A percentile compares a stretch with the other conserved stretches of the same genome.
These are phyloP conservation scores for Peromyscus eremicus DNA, from an alignment of 2,797 vertebrate species.

Conservation along the genomic window DNA sequence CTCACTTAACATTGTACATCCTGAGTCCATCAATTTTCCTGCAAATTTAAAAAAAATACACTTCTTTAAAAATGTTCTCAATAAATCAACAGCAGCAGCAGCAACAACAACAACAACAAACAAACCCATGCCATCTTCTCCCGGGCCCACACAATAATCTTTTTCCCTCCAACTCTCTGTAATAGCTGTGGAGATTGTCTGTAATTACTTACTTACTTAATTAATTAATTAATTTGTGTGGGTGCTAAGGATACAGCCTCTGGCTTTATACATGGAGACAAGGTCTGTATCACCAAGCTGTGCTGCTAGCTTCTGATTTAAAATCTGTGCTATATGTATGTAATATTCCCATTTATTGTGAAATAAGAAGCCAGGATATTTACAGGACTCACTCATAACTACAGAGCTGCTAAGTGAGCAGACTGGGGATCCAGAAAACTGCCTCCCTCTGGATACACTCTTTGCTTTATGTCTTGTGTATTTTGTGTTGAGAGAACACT, in stretches of 20 bases:
- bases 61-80: not conserved
- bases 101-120: not conserved
- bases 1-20: not conserved
- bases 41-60: not conserved
- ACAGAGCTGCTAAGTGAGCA: not conserved
- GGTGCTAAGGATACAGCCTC: not conserved
- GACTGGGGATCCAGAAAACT: not conserved
- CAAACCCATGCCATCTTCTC: not conserved
- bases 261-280: not conserved
- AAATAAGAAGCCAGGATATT: not conserved
- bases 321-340: not conserved
- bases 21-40: not conserved
- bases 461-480: not conserved
- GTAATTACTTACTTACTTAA: not conserved
- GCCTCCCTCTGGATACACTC: not conserved
- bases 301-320: not conserved
- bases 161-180: constrained; percentile 9
- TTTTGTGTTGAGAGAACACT: not conserved
- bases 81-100: not conserved
- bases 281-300: not conserved
- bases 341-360: not conserved
- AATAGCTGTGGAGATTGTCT: not conserved
- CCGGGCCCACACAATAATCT: not conserved
- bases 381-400: not conserved
- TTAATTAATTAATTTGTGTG: not conserved